These are phyloP conservation scores for Mactromeris polynyma DNA, from an alignment of 2,888 invertebrate genomes.

Conservation along the genomic window DNA sequence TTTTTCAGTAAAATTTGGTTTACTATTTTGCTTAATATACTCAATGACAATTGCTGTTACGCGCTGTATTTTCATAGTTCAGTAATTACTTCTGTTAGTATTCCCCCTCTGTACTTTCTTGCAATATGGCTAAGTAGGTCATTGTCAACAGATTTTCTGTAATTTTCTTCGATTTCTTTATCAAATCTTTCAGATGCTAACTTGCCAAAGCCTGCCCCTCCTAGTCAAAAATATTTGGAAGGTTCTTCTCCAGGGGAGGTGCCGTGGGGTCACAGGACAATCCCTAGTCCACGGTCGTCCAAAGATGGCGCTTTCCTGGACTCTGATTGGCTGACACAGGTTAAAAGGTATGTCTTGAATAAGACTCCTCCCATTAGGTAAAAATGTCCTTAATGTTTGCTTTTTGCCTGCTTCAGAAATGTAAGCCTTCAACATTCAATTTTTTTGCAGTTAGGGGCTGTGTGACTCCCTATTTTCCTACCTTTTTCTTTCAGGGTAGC, in stretches of 20 bases:
- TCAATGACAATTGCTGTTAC: no score
- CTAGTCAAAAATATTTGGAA: conserved; percentile 79
- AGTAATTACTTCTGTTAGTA: no score
- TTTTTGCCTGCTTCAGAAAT: background rate
- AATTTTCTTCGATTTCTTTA: background rate
- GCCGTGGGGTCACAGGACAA: conserved; percentile 54
- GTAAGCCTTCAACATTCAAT: background rate
- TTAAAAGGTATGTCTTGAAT: conserved; percentile 61
- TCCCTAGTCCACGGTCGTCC: conserved; percentile 69
- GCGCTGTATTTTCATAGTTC: no score
- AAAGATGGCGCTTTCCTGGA: conserved; percentile 50
- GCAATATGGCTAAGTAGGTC: background rate
- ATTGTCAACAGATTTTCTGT: background rate
- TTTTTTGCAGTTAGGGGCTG: background rate
- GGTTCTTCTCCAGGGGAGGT: conserved; percentile 47
- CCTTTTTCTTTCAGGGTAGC: background rate
- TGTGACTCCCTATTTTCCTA: background rate
- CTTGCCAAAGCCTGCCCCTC: conserved; percentile 79
- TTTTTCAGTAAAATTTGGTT: no score
- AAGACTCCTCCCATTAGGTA: background rate
- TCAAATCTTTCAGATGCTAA: conserved; percentile 42
- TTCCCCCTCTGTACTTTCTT: no score
- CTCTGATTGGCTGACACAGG: conserved; percentile 68
- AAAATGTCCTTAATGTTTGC: background rate
- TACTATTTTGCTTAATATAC: no score